Evolutionary conservation across 2,888 invertebrate genomes (phyloP).

Genomic region (Melipona beecheii): DNA sequence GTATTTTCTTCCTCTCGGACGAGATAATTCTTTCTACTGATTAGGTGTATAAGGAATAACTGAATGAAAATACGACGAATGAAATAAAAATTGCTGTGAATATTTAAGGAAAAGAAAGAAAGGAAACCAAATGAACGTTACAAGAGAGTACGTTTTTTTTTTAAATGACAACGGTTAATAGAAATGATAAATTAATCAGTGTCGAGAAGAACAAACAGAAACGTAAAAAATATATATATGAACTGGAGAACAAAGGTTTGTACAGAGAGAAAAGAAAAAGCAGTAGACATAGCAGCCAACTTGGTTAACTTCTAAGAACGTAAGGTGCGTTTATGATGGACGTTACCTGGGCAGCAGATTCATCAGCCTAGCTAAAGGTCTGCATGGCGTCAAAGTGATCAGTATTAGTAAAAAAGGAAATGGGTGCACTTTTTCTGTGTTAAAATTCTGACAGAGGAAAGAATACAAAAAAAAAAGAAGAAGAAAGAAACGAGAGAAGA

Average conservation of each 20-base stretch:
- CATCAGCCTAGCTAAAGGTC: constrained; percentile 96
- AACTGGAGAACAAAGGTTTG: constrained; percentile 22
- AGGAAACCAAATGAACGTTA: background rate
- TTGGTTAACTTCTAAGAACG: constrained; percentile 75
- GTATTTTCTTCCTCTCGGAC: constrained; percentile 29
- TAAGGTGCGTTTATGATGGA: constrained; percentile 83
- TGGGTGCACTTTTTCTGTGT: constrained; percentile 72
- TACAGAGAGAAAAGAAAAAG: constrained; percentile 43
- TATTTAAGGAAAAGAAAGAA: constrained; percentile 8
- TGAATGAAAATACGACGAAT: too few relatives aligned
- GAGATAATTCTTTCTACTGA: constrained; percentile 26
- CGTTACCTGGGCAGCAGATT: constrained; percentile 96
- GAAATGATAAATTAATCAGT: constrained; percentile 14
- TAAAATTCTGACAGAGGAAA: constrained; percentile 59
- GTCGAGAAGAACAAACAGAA: background rate
- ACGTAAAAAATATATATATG: constrained; percentile 10
- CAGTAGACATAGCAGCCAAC: constrained; percentile 58
- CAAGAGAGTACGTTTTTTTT: background rate
- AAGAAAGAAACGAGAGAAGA: constrained; percentile 64
- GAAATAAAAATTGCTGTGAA: constrained; percentile 22
- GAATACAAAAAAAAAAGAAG: constrained; percentile 49
- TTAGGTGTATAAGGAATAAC: constrained; percentile 31
- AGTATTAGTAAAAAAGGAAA: constrained; percentile 81
- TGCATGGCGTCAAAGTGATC: constrained; percentile 85
- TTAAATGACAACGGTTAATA: background rate